Base-by-base conservation (phyloP, 2,888 invertebrate species). In the Rhagonycha fulva region DNA sequence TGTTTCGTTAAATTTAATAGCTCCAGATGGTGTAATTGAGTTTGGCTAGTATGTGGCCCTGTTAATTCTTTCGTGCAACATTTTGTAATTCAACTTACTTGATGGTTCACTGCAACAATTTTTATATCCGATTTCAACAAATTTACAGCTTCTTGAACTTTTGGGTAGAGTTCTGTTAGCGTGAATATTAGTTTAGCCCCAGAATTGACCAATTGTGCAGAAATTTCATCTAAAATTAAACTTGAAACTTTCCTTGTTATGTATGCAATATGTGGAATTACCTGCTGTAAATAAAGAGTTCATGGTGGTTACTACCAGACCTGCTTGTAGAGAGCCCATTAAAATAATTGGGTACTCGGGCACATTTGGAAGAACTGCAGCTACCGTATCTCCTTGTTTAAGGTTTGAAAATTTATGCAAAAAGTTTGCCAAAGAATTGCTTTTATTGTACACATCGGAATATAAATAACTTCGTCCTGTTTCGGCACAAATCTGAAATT, bases 381-480 rank as follows among this genome's bases (percentile, higher is more conserved):
- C 93, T 1, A 95, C 85, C 0, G 92, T 89, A 73, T 81, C 83
- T 0, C 92, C 92, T 76, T 90, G 89, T 67, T 86, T 87, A 9
- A 94, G 85, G 72, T 92, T 92, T 70, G 93, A 89, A 83, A 92
- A 91, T 4, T 87, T 88, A 66, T 92, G 89, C 72, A 95, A 66
- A 72, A 83, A 83, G 61, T 78, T 78, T 4, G 82, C 82, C 23
- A 94, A 91, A 23, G 91, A 90, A 61, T 90, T 90, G 23, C 91
- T 90, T 12, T 90, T 87, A 80, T 91, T 91, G 78, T 92, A 90
- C 0, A 92, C 86, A 84, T 94, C 90, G 10, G 90, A 91, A 83
- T 91, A 95, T 0, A 93, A 94, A 81, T 93, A 94, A 7, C 91
- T 91, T 78, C 92, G 89, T 3, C 93, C 93, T 0, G 93, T 93